Percentiles rank a stretch among this genome's conserved stretches.
phyloP scores from a whole-genome alignment of 2,113 vertebrate genomes.

The Sphaerodactylus townsendi region DNA sequence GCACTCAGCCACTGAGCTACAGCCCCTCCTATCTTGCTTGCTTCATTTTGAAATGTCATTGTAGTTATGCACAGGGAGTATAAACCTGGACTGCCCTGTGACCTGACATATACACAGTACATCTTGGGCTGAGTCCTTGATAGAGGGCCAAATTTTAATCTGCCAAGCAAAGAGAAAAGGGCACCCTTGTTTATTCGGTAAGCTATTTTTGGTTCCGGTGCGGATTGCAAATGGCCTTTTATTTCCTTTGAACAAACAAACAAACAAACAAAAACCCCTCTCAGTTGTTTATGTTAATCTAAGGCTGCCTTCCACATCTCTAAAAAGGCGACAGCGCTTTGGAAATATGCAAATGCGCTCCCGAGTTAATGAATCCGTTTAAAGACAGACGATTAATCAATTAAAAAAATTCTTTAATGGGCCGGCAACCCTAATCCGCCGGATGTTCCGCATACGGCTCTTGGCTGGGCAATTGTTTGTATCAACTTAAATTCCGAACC shows the following conservation, averaged over 20 bases:
- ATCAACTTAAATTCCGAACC: neutral
- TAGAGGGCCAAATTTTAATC: neutral
- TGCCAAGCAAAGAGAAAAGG: neutral
- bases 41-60: neutral
- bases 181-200: neutral
- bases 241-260: neutral
- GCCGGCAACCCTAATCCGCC: neutral
- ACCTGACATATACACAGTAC: neutral
- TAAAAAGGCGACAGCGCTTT: neutral
- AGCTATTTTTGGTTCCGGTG: neutral
- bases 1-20: too few relatives aligned
- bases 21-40: too few relatives aligned
- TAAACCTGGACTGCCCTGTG: neutral
- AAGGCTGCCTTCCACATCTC: neutral
- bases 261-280: neutral
- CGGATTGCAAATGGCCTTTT: neutral
- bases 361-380: conserved; percentile 5
- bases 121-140: neutral
- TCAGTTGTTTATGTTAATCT: neutral
- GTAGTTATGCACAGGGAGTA: neutral
- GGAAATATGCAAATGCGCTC: neutral
- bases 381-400: neutral
- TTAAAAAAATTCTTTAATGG: neutral
- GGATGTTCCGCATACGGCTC: neutral
- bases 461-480: conserved; percentile 15